Percentiles rank a stretch among this genome's conserved stretches.
Evolutionary conservation across 64 coral and sea anemone genomes (phyloP).

Genomic region (Anthopleura sola): DNA sequence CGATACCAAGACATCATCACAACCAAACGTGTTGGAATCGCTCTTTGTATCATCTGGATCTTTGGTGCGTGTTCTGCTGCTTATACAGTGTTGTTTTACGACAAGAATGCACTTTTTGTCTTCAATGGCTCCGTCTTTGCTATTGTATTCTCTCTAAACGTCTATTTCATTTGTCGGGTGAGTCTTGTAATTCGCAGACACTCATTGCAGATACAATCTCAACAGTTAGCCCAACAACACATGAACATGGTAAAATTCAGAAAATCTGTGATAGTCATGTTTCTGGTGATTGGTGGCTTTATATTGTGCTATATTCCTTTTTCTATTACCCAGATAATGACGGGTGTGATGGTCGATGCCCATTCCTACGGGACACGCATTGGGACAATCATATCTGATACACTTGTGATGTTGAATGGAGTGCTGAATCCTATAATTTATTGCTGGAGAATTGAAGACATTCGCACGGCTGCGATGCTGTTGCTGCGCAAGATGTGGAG

Average conservation of each 20-base stretch:
- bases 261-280: not conserved
- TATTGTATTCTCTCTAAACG: not conserved
- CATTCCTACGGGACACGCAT: not conserved
- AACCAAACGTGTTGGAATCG: slow-evolving; percentile 6
- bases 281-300: not conserved
- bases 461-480: not conserved
- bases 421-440: not conserved
- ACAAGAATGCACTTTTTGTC: not conserved
- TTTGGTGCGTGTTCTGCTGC: not conserved
- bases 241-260: not conserved
- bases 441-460: slow-evolving; percentile 6
- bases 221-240: not conserved
- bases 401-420: not conserved
- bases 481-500: not conserved
- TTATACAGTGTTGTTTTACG: not conserved
- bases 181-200: not conserved
- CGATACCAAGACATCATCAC: not conserved
- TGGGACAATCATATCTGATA: not conserved
- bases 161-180: slow-evolving; percentile 1
- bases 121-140: not conserved
- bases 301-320: not conserved
- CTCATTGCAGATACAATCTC: slow-evolving; percentile 11
- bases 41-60: not conserved
- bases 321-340: no score
- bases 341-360: not conserved